Conservation (phyloP, 2,113 vertebrate species). For the Machaerirhynchus nigripectus region DNA sequence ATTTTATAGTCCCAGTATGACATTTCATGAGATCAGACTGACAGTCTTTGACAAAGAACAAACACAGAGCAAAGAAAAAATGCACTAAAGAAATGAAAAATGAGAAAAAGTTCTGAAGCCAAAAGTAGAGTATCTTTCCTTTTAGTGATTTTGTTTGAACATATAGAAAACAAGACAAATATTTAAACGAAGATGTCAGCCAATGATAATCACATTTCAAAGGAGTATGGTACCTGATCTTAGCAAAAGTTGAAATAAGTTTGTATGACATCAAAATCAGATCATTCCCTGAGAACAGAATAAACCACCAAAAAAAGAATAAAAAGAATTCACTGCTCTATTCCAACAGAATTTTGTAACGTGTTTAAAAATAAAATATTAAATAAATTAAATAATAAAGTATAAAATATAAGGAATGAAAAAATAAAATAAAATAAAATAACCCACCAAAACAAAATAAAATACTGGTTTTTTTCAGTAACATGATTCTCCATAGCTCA, state of each 20-base stretch:
- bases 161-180: background rate
- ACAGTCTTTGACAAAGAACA: background rate
- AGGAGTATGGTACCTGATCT: background rate
- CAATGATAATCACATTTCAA: background rate
- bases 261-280: background rate
- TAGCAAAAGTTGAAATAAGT: background rate
- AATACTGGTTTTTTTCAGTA: background rate
- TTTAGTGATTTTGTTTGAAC: background rate
- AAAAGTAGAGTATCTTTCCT: background rate
- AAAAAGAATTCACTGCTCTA: background rate
- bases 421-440: background rate
- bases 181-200: background rate
- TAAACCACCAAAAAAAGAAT: background rate
- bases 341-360: background rate
- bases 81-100: background rate
- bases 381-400: background rate
- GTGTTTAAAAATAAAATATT: background rate
- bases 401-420: background rate
- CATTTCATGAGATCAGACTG: slow-evolving; percentile 7
- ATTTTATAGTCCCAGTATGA: background rate
- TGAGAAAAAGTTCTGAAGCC: background rate
- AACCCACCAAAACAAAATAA: background rate
- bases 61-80: background rate
- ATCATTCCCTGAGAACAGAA: background rate
- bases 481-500: background rate